Base-by-base conservation (phyloP, 2,113 vertebrate species). In the Coturnix japonica region DNA sequence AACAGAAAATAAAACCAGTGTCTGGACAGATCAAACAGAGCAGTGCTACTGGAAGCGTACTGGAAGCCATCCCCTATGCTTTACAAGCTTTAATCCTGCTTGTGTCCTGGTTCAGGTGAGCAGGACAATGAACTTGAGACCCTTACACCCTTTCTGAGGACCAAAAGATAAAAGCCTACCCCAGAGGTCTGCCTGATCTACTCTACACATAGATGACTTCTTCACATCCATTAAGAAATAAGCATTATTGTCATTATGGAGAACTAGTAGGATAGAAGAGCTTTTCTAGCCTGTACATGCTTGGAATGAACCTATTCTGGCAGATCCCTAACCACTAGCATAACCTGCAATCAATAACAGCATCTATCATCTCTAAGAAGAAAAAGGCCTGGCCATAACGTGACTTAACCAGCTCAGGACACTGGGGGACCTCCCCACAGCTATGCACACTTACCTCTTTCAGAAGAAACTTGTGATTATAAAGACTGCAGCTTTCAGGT, bases 61-160 rank as follows among this genome's bases (percentile, higher is more conserved):
- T 33, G 86, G 78, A 76, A 88, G 39, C 47, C 57, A 84, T n/a
- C 83, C 78, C 23, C 8, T 2, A 15, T 14, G 39, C 78, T 61
- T 73, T 22, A 31, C 19, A 73, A 91, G 79, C 79, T 93, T 92
- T 80, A 82, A 77, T 91, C 84, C 75, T 81, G 31, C 56, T 21
- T 1, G 1, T 57, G 47, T 7, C 53, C 72, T 41, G 77, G 35
- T 84, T 59, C 2, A 6, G 56, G 65, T 37, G 46, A 95, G 56
- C 47, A 63, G 84, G 60, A 91, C 75, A 89, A 93, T 89, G 93
- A 61, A 92, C 79, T 66, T 67, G 87, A 93, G 84, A 91, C 60
- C 75, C 64, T 85, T 51, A 39, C 20, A 35, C 8, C 3, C 73
- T 28, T 85, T 49, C 37, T 51, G 91, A 85, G 81, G 72, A 51